phyloP scores from a whole-genome alignment of 2,888 invertebrate genomes.

The Blastobasis adustella region DNA sequence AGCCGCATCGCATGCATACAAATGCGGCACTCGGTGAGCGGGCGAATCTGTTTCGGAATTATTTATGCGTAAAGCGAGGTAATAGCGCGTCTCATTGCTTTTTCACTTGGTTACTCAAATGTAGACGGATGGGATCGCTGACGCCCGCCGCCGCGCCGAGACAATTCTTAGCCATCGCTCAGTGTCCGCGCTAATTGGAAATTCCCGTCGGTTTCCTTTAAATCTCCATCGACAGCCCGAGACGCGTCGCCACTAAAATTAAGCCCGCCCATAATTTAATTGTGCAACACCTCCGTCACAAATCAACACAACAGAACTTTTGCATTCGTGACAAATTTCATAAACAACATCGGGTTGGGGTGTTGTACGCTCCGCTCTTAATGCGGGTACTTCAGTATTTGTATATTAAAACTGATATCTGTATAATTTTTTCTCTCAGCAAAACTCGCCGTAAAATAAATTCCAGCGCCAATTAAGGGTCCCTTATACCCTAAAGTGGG shows the following conservation, averaged over 20 bases:
- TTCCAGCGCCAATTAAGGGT: constrained; percentile 62
- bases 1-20: not conserved
- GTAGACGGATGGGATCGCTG: constrained; percentile 63
- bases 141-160: constrained; percentile 43
- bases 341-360: not conserved
- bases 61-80: constrained; percentile 58
- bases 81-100: constrained; percentile 69
- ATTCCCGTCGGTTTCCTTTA: constrained; percentile 67
- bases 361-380: too few relatives aligned
- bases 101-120: constrained; percentile 71
- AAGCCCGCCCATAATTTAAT: constrained; percentile 43
- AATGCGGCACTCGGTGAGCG: constrained; percentile 13
- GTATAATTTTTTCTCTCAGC: too few relatives aligned
- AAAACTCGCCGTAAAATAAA: constrained; percentile 35
- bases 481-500: constrained; percentile 64
- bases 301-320: constrained; percentile 22
- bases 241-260: constrained; percentile 46
- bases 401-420: too few relatives aligned
- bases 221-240: constrained; percentile 59
- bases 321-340: constrained; percentile 20
- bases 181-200: constrained; percentile 70
- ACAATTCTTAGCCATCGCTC: constrained; percentile 69
- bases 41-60: constrained; percentile 42
- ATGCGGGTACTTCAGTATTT: too few relatives aligned
- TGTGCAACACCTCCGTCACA: constrained; percentile 31